Percentiles rank a stretch among this genome's conserved stretches.
Evolutionary conservation across 2,113 vertebrate species (phyloP).

Genomic region (Prietella phreatophila): DNA sequence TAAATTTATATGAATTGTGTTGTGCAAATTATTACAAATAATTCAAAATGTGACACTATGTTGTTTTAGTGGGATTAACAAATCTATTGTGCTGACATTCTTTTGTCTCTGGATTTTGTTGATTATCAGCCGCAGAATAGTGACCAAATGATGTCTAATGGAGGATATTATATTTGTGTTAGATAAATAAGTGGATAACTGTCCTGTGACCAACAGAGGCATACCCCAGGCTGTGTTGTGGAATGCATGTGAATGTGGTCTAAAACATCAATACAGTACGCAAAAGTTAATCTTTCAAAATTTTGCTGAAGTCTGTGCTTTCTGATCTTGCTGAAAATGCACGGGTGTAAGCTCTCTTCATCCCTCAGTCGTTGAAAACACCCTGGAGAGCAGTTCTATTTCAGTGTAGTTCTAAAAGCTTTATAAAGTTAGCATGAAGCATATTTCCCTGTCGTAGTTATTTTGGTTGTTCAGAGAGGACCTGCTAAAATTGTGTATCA

Average conservation of each 20-base stretch:
- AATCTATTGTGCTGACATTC: not conserved
- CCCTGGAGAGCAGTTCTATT: slow-evolving; percentile 8
- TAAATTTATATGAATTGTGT: not conserved
- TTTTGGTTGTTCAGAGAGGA: not conserved
- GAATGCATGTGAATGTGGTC: not conserved
- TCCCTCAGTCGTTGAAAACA: not conserved
- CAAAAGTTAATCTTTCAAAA: not conserved
- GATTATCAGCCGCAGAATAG: not conserved
- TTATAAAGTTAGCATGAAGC: not conserved
- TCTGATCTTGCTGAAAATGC: slow-evolving; percentile 29
- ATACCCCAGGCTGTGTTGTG: not conserved
- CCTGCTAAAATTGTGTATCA: slow-evolving; percentile 21
- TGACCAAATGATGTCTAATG: not conserved
- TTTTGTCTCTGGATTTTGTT: not conserved
- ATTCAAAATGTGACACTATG: not conserved
- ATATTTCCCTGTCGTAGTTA: not conserved
- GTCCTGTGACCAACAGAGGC: not conserved
- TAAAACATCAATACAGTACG: slow-evolving; percentile 23
- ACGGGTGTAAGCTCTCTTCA: not conserved
- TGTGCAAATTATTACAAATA: not conserved
- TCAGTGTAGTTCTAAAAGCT: not conserved
- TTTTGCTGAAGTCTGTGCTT: slow-evolving; percentile 15
- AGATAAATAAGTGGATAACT: not conserved
- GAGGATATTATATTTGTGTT: not conserved
- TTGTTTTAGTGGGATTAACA: not conserved